Conservation (phyloP, 2,888 invertebrate genomes). For the Dione vanillae region DNA sequence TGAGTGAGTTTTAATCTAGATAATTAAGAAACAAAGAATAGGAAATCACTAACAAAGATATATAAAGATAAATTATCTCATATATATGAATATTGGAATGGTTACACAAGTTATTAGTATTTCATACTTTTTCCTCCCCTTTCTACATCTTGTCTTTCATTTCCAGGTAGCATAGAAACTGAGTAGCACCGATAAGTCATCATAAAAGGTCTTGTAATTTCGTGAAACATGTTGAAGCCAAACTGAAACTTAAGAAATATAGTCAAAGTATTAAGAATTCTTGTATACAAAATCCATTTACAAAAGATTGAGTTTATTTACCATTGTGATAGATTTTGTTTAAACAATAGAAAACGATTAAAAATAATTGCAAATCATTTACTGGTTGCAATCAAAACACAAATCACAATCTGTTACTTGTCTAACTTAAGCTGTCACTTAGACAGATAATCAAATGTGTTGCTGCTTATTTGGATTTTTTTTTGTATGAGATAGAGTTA, state of each 20-base stretch:
- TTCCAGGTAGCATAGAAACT: constrained; percentile 97
- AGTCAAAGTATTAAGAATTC: constrained; percentile 11
- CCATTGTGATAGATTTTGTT: constrained; percentile 57
- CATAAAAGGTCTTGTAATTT: constrained; percentile 91
- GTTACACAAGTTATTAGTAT: neutral
- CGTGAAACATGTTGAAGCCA: constrained; percentile 95
- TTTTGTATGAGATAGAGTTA: neutral
- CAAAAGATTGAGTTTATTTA: constrained; percentile 43
- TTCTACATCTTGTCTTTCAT: constrained; percentile 97
- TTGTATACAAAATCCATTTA: constrained; percentile 1
- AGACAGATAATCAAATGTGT: neutral
- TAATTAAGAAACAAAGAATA: no score
- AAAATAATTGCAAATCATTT: constrained; percentile 64
- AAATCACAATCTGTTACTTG: constrained; percentile 27
- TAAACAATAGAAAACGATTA: constrained; percentile 43
- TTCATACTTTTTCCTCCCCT: constrained; percentile 95
- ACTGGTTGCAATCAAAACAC: constrained; percentile 35
- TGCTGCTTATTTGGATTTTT: neutral
- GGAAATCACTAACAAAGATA: no score
- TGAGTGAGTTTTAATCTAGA: no score
- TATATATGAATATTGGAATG: neutral
- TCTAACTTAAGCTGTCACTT: constrained; percentile 1
- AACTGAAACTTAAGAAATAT: constrained; percentile 87
- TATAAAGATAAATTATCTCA: no score
- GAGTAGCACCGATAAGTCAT: constrained; percentile 96